phyloP scores from a whole-genome alignment of 2,113 vertebrate genomes.

The Hyperopisus bebe region DNA sequence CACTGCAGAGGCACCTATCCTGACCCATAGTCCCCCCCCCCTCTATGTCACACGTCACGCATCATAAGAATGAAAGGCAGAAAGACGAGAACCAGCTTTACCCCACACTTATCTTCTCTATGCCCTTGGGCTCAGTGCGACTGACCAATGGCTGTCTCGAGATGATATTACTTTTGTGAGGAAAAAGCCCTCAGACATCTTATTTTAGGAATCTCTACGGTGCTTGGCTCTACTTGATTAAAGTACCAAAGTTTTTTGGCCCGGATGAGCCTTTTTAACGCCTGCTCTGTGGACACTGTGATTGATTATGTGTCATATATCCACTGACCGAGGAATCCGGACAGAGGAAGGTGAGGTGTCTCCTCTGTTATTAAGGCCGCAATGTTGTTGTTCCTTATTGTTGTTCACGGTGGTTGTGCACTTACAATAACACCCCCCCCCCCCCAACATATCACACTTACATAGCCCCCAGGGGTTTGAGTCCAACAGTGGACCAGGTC shows the following conservation, averaged over 20 bases:
- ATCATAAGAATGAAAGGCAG: neutral
- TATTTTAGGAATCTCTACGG: neutral
- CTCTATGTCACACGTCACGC: neutral
- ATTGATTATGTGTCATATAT: conserved; percentile 1
- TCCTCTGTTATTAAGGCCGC: neutral
- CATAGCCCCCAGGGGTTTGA: neutral
- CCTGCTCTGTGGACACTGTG: neutral
- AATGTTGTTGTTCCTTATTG: neutral
- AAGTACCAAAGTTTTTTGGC: neutral
- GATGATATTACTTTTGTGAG: neutral
- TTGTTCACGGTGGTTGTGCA: neutral
- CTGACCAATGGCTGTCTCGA: neutral
- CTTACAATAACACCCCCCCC: neutral
- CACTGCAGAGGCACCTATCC: neutral
- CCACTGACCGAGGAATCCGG: neutral
- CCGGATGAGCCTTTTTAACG: neutral
- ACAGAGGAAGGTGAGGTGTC: neutral
- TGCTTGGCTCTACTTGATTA: neutral
- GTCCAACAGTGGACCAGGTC: neutral
- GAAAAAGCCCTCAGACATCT: neutral
- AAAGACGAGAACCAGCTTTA: neutral
- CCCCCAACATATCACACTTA: neutral
- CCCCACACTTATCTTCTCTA: neutral
- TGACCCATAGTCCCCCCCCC: neutral
- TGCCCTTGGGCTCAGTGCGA: neutral